Percentiles rank a stretch among this genome's conserved stretches.
phyloP scores from a whole-genome alignment of 2,888 invertebrate species.

The Listrodromus nycthemerus region DNA sequence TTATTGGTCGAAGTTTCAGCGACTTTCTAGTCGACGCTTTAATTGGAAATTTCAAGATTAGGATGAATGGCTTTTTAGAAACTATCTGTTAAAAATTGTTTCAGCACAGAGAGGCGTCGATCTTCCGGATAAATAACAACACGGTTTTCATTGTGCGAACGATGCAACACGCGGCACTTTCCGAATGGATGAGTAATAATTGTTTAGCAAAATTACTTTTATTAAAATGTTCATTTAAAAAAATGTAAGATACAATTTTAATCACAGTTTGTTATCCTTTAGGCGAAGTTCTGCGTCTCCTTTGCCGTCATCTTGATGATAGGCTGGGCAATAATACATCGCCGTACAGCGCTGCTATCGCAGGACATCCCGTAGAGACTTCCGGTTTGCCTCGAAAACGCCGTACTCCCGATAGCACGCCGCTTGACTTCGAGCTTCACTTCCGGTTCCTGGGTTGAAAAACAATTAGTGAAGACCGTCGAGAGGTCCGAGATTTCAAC shows the following conservation, averaged over 20 bases:
- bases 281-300: slow-evolving; percentile 56
- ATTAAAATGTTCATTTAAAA: not conserved
- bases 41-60: not conserved
- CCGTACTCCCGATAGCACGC: not conserved
- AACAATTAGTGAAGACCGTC: not conserved
- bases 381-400: not conserved
- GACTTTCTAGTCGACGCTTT: not conserved
- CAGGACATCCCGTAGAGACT: not conserved
- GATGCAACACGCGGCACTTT: not conserved
- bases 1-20: not conserved
- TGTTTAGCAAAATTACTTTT: not conserved
- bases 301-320: not conserved
- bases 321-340: not conserved
- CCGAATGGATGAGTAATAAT: not conserved
- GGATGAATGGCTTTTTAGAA: not conserved
- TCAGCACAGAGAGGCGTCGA: not conserved
- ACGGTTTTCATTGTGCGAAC: not conserved
- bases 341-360: not conserved
- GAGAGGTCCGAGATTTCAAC: not conserved
- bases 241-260: no score
- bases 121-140: not conserved
- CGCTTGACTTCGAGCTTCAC: no score
- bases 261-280: slow-evolving; percentile 65
- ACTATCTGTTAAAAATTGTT: not conserved
- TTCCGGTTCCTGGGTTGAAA: no score